Base-by-base conservation (phyloP, 2,888 invertebrate species). In the Bombylius discolor region DNA sequence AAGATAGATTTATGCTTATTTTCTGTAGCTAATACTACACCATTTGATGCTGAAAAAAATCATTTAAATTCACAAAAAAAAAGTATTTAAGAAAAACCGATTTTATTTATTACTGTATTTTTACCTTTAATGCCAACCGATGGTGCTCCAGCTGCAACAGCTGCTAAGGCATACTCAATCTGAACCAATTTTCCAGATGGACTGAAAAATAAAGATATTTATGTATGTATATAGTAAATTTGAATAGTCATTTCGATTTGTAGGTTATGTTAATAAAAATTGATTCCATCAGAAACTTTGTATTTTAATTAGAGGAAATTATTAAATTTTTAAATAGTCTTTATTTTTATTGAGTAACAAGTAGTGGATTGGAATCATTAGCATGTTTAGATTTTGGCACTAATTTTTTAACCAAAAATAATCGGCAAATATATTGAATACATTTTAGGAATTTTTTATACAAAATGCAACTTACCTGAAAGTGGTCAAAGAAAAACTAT, bases 111-210 rank as follows among this genome's bases (percentile, higher is more conserved):
- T 3, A 14, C 3, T 36, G 32, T 31, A 39, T 51, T 12, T 49
- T 69, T 75, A 91, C 91, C 90, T 84, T 96, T 95, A 57, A 99
- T 97, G 47, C 98, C 99, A 62, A 99, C 98, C 57, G 98, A 96
- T 5, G 98, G 96, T 5, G 98, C 97, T 59, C 99, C 99, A 60
- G 96, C 94, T 58, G 95, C 92, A 34, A 99, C 99, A 39, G 99
- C 99, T 55, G 97, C 96, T 73, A 99, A 79, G 5, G 99, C 99
- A 88, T 99, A 99, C 79, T 99, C 99, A 66, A 99, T 96, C 78
- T 99, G 99, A 55, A 99, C 98, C 66, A 99, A 79, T 78, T 99
- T 99, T 63, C 99, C 99, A 33, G 98, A 98, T 23, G 99, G 99
- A 72, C 98, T 99, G 77, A 36, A 78, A 78, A 70, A 67, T 61